Conservation (phyloP, 2,113 vertebrate genomes). For the Maccullochella peelii region DNA sequence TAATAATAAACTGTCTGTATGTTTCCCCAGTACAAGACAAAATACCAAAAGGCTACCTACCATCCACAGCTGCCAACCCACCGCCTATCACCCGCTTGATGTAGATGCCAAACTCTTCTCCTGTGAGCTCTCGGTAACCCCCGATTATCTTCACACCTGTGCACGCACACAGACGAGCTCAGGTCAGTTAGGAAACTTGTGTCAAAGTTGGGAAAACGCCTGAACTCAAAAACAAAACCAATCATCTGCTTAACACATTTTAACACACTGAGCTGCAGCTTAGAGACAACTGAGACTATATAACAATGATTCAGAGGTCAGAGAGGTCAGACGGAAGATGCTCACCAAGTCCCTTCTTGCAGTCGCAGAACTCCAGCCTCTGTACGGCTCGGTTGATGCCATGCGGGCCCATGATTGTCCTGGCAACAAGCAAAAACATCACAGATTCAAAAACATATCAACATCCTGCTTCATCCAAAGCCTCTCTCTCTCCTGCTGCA, state of each 20-base stretch:
- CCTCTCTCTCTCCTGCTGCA: slow-evolving; percentile 14
- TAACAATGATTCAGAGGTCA: neutral
- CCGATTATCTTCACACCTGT: slow-evolving; percentile 91
- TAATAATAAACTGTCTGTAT: neutral
- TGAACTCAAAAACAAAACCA: neutral
- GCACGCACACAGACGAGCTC: neutral
- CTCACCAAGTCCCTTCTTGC: slow-evolving; percentile 90
- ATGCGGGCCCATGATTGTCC: slow-evolving; percentile 91
- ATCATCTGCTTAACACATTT: neutral
- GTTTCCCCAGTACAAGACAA: neutral
- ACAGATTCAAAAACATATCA: slow-evolving; percentile 38
- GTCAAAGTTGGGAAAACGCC: too few relatives aligned
- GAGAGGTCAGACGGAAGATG: neutral
- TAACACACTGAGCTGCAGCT: neutral
- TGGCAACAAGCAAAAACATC: slow-evolving; percentile 62
- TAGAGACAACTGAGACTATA: neutral
- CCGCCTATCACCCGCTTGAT: slow-evolving; percentile 88
- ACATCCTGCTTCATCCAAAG: slow-evolving; percentile 43
- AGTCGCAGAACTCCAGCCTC: slow-evolving; percentile 87
- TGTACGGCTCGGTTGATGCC: slow-evolving; percentile 88
- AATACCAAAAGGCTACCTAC: slow-evolving; percentile 65
- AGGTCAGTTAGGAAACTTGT: neutral
- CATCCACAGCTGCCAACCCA: slow-evolving; percentile 86
- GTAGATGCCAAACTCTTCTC: slow-evolving; percentile 91
- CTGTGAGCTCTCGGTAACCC: slow-evolving; percentile 85